Base-by-base conservation (phyloP, 2,888 invertebrate genomes). In the Stenichneumon culpator region DNA sequence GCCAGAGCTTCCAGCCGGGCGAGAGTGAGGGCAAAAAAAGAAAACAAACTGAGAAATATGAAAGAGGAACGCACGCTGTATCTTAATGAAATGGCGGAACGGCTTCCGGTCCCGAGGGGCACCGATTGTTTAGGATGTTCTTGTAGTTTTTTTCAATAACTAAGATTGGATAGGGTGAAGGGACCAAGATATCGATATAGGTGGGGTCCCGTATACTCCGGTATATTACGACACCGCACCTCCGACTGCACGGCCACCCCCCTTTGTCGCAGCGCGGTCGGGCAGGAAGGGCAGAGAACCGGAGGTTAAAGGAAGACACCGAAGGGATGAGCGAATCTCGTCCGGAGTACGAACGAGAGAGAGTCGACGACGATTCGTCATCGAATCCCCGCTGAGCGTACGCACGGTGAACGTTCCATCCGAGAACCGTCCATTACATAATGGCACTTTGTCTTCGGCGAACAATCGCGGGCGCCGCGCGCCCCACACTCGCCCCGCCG, bases 51-150 rank as follows among this genome's bases (percentile, higher is more conserved):
- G 3, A 14, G 14, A 6, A 28, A 60, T 54, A 82, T 72, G 57
- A 77, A 70, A 69, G 75, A 74, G 75, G 79, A 80, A 68, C 57
- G 50, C 69, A 47, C 36, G 57, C 44, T 54, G 86, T 72, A 88
- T 84, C 89, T 90, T 91, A 90, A 91, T 91, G 91, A 91, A 91
- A 91, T 91, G 91, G 91, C 90, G 82, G 88, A 86, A 89, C 77
- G 86, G 86, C 84, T 86, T 86, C 84, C 85, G 67, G 67, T 84
- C 89, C 81, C 89, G 86, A 78, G 91, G 89, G 90, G 87, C 84
- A 65, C 70, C 87, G 86, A 91, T 91, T 91, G 91, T 91, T 90
- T 89, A 90, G 89, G 87, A 86, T 60, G 86, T 89, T 88, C 87
- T 89, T 88, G 88, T 86, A 86, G 88, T 80, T 83, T 84, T 78